Percentiles rank a stretch among this genome's conserved stretches.
Conservation (phyloP, 1,140 invertebrate genomes). For the Harpegnathos saltator region DNA sequence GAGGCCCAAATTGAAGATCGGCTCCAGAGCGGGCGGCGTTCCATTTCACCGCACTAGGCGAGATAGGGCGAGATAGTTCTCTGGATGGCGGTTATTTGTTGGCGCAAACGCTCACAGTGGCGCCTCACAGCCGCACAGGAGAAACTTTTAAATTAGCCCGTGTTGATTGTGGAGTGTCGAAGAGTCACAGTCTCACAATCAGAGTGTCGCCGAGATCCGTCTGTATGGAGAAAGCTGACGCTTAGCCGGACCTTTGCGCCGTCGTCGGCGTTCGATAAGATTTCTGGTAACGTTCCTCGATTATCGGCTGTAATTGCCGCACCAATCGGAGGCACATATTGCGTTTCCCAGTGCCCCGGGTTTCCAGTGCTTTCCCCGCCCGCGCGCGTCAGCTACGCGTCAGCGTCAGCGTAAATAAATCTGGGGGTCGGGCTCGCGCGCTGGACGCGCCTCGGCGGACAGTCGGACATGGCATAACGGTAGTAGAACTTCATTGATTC, state of each 20-base stretch:
- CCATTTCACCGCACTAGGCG: too few relatives aligned
- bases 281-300: not conserved
- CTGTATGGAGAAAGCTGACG: conserved; percentile 8
- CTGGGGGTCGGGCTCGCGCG: conserved; percentile 11
- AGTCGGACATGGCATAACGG: conserved; percentile 18
- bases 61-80: too few relatives aligned
- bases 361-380: conserved; percentile 62
- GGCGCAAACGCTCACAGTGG: too few relatives aligned
- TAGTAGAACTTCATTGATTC: conserved; percentile 51
- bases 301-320: conserved; percentile 12
- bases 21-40: too few relatives aligned
- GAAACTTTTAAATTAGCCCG: too few relatives aligned
- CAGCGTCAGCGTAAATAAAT: not conserved
- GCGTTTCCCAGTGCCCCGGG: conserved; percentile 41
- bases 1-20: too few relatives aligned
- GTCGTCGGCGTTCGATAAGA: not conserved
- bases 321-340: conserved; percentile 34
- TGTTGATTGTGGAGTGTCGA: too few relatives aligned
- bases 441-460: conserved; percentile 38
- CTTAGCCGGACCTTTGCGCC: not conserved
- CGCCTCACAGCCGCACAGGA: too few relatives aligned
- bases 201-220: not conserved
- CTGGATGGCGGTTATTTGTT: too few relatives aligned
- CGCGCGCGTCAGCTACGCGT: conserved; percentile 21
- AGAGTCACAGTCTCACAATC: too few relatives aligned